A percentile compares a stretch with the other conserved stretches of the same genome.
phyloP scores from a whole-genome alignment of 30 jellyfish, hydroid and myxozoan genomes.

The Hydractinia echinata region DNA sequence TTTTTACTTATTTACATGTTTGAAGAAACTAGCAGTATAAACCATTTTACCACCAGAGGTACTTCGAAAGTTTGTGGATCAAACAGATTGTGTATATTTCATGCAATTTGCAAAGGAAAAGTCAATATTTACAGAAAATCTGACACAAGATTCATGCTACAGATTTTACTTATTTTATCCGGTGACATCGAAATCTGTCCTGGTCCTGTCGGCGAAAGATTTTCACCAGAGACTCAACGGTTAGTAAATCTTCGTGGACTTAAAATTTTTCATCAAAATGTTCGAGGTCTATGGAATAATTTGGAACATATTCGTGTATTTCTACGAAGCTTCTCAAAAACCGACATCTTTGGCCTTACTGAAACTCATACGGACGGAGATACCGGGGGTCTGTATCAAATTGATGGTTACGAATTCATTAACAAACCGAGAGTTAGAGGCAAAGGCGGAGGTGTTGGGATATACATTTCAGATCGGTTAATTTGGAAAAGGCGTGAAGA shows the following conservation, averaged over 20 bases:
- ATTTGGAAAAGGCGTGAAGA: conserved; percentile 56
- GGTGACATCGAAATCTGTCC: background rate
- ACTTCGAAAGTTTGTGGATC: too few species aligned
- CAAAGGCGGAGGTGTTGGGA: conserved; percentile 63
- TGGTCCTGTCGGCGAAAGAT: background rate
- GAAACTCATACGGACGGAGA: conserved; percentile 49
- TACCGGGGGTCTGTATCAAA: conserved; percentile 13
- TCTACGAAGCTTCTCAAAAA: conserved; percentile 42
- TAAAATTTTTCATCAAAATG: conserved; percentile 53
- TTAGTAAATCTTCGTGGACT: conserved; percentile 26
- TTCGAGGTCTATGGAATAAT: conserved; percentile 62
- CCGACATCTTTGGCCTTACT: conserved; percentile 41
- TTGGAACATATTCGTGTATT: conserved; percentile 35
- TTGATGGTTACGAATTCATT: conserved; percentile 53
- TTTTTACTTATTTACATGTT: too few species aligned
- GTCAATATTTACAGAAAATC: background rate
- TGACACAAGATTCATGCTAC: background rate
- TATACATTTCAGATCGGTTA: conserved; percentile 43
- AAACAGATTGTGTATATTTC: too few species aligned
- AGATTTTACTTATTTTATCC: background rate
- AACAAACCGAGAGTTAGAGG: conserved; percentile 57
- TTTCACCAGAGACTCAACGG: background rate
- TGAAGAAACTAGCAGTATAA: too few species aligned
- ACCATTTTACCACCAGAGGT: too few species aligned
- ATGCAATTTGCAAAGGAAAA: too few species aligned